Percentiles rank a stretch among this genome's conserved stretches.
phyloP scores from a whole-genome alignment of 1,140 invertebrate genomes.

The Microplitis demolitor region DNA sequence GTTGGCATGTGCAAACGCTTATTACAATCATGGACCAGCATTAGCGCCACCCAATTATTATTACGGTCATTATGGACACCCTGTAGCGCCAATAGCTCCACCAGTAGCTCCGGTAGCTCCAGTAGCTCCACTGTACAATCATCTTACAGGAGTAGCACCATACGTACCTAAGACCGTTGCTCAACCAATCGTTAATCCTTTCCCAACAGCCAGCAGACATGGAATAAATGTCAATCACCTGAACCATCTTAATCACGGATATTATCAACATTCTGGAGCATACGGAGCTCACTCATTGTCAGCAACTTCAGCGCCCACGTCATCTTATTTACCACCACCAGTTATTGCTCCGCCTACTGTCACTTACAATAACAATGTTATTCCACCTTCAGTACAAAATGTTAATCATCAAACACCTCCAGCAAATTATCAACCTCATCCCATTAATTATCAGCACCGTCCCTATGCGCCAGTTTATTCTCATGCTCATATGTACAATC shows the following conservation, averaged over 20 bases:
- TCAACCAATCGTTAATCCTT: slow-evolving; percentile 6
- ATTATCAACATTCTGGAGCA: background rate
- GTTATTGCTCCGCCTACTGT: slow-evolving; percentile 3
- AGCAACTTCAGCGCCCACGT: background rate
- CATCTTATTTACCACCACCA: background rate
- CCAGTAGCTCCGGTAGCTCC: background rate
- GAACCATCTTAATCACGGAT: background rate
- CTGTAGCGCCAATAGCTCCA: background rate
- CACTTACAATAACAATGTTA: slow-evolving; percentile 9
- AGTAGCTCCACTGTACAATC: background rate
- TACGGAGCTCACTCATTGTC: background rate
- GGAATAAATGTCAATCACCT: background rate
- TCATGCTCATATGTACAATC: background rate
- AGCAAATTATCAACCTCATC: background rate
- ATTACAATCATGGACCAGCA: background rate
- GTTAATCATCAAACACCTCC: background rate
- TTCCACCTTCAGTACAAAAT: slow-evolving; percentile 1
- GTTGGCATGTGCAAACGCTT: background rate
- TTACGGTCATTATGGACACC: background rate
- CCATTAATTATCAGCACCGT: background rate
- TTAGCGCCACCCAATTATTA: background rate
- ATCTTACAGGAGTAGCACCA: background rate
- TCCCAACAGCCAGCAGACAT: background rate
- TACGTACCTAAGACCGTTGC: background rate
- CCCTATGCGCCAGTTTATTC: background rate